Conservation (phyloP, 1,140 invertebrate species). For the Brachionus rubens region DNA sequence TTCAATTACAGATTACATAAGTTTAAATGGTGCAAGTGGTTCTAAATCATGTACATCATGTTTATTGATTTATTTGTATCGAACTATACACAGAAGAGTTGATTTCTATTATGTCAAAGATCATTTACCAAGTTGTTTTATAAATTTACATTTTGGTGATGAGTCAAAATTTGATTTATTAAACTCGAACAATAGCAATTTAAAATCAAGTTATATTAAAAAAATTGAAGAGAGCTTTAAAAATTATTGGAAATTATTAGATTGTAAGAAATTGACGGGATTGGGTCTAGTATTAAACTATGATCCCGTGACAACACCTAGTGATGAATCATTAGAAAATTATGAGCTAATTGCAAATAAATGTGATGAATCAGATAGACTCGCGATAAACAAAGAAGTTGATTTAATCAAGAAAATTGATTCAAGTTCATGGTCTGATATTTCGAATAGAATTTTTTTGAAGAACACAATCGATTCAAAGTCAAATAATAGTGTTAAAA, state of each 20-base stretch:
- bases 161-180: neutral
- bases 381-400: neutral
- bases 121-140: constrained; percentile 38
- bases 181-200: neutral
- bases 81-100: constrained; percentile 9
- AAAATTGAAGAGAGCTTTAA: constrained; percentile 4
- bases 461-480: constrained; percentile 9
- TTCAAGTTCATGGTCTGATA: neutral
- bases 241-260: constrained; percentile 15
- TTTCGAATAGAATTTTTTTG: constrained; percentile 6
- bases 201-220: neutral
- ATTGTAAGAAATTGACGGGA: constrained; percentile 32
- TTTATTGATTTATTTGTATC: constrained; percentile 31
- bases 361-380: neutral
- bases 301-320: neutral
- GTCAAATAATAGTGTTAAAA: neutral
- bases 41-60: constrained; percentile 26
- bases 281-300: constrained; percentile 6
- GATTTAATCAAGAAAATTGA: neutral
- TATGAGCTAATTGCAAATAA: constrained; percentile 27
- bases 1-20: neutral
- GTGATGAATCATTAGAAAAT: constrained; percentile 23
- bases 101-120: constrained; percentile 43
- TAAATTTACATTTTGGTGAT: constrained; percentile 16
- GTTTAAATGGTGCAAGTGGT: neutral